Conservation (phyloP, 2,888 invertebrate species). For the Drosophila recens region DNA sequence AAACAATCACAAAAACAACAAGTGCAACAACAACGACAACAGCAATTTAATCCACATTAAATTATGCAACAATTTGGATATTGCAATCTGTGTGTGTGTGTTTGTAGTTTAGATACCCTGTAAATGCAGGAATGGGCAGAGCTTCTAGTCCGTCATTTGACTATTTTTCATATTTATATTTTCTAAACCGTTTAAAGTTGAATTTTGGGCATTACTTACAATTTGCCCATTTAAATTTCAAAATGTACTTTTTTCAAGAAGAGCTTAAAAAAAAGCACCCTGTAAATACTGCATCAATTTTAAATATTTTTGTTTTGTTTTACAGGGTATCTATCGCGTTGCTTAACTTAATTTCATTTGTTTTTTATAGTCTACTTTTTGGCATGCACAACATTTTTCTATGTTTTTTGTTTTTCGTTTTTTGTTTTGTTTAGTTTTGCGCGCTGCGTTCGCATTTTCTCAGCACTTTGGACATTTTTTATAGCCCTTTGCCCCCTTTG, state of each 20-base stretch:
- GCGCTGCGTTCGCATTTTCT: constrained; percentile 52
- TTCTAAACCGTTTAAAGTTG: too few species aligned
- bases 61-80: constrained; percentile 58
- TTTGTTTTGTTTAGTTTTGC: constrained; percentile 25
- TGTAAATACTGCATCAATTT: neutral
- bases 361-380: constrained; percentile 35
- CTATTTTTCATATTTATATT: too few species aligned
- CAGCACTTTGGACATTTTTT: constrained; percentile 53
- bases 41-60: constrained; percentile 43
- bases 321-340: neutral
- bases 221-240: too few species aligned
- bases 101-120: too few species aligned
- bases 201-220: too few species aligned
- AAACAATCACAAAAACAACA: too few species aligned
- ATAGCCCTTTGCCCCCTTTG: neutral
- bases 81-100: constrained; percentile 19
- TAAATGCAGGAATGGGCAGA: too few species aligned
- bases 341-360: neutral
- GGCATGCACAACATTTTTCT: constrained; percentile 25
- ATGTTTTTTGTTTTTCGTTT: constrained; percentile 10
- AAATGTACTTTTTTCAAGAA: neutral
- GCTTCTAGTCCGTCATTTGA: too few species aligned
- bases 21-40: constrained; percentile 13
- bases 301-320: neutral
- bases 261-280: neutral